phyloP scores from a whole-genome alignment of 35 echinoderm and acorn worm species.

The Heliocidaris tuberculata region DNA sequence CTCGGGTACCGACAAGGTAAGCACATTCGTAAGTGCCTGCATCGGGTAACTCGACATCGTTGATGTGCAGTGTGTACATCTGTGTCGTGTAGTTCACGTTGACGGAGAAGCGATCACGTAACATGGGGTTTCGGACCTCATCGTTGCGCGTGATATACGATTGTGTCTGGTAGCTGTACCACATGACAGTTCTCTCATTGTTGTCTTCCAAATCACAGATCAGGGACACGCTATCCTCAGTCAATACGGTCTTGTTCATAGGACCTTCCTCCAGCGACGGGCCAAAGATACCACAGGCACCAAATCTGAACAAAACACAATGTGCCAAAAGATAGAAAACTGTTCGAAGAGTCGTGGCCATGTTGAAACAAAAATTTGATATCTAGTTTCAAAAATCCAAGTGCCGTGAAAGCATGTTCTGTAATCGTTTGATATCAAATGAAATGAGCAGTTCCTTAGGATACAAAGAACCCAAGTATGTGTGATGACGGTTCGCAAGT shows the following conservation, averaged over 20 bases:
- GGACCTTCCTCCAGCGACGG: constrained; percentile 15
- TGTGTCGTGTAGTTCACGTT: constrained; percentile 19
- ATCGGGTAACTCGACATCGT: background rate
- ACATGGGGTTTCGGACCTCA: constrained; percentile 9
- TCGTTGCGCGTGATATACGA: constrained; percentile 16
- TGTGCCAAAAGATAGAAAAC: background rate
- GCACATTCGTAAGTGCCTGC: constrained; percentile 34
- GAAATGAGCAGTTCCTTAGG: background rate
- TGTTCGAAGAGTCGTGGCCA: background rate
- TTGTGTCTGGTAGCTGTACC: constrained; percentile 34
- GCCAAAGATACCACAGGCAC: background rate
- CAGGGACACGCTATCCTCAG: background rate
- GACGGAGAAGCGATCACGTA: constrained; percentile 30
- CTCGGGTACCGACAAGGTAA: background rate
- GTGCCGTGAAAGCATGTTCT: background rate
- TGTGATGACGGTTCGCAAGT: background rate
- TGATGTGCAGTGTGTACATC: constrained; percentile 3
- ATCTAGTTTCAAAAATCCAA: background rate
- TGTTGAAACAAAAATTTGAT: background rate
- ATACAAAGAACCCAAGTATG: background rate
- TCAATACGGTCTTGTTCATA: background rate
- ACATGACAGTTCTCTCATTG: constrained; percentile 16
- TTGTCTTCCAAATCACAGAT: constrained; percentile 38
- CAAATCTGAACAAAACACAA: no score
- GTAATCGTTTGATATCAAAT: background rate